Base-by-base conservation (phyloP, 2,888 invertebrate genomes). In the Tetragonula carbonaria region DNA sequence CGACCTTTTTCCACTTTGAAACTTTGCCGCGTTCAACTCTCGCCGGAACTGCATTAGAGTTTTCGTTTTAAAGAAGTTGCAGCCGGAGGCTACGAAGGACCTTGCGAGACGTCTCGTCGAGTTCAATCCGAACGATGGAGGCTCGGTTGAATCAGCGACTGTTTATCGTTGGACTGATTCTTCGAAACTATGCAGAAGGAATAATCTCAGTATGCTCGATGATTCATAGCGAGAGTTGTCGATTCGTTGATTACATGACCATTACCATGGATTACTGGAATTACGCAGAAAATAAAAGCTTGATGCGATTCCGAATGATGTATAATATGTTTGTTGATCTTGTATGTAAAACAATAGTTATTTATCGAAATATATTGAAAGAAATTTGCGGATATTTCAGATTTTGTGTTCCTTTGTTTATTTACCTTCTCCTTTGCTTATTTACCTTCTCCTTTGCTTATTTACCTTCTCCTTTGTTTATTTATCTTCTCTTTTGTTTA, bases 181-280 rank as follows among this genome's bases (percentile, higher is more conserved):
- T 87, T 23, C 53, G 92, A 86, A 89, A 91, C 90, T 89, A 87
- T 87, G 85, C 78, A 86, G 86, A 82, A 86, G 87, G 87, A 92
- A 92, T 92, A 88, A 90, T 90, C 92, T 91, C 91, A 85, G 85
- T 89, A 91, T 89, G 91, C 86, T 90, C 90, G 88, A 93, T 93
- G 93, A 93, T 91, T 93, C 93, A 92, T 93, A 91, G 89, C 28
- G 83, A 68, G 89, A 92, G 92, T 88, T 87, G 83, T 86, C 90
- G 88, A 91, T 93, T 92, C 90, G 87, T 87, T 90, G 91, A 93
- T 93, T 92, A 91, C 82, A 45, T 85, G 82, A 79, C 90, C 88
- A 88, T 91, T 91, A 88, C 85, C 80, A 80, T 90, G 90, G 90
- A 90, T 59, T 91, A 91, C 86, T 84, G 62, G 77, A 45, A 74